Evolutionary conservation across 1,140 invertebrate genomes (phyloP), one percentile per base, ranked within the genome.

Genomic region (Drosophila subpulchrella): DNA sequence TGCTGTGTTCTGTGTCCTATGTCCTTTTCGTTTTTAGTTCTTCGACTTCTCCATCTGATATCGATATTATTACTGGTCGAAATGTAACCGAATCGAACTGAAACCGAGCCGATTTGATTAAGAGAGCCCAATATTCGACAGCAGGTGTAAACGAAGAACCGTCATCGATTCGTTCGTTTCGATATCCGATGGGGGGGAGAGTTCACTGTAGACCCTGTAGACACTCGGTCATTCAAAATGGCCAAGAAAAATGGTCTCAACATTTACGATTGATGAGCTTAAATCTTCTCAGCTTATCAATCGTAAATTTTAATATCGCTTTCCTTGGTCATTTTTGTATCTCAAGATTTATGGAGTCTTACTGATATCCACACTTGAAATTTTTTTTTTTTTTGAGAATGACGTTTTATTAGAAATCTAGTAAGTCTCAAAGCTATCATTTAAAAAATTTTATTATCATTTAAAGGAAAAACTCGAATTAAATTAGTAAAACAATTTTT

Each of bases 21-120:
- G 17, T 62, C 27, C 24, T 50, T 38, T 67, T 30, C 24, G 30
- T 38, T 47, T 38, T 17, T 12, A 3, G n/a, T 12, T 51, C 27
- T 70, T 39, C 48, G 34, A 34, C 41, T 66, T 55, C 20, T 57
- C 17, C 8, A 70, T 70, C 65, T 70, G 67, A 70, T 70, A 70
- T 44, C 51, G 41, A 70, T 71, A 56, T 71, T 71, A 56, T 41
- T 32, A 47, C 50, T 8, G 41, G 20, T 38, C 42, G 11, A 56
- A 39, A 70, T 48, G 42, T 20, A 13, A 38, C 51, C 12, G n/a
- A 42, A 3, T 24, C 47, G 15, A 20, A 8, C 30, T 8, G 27
- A 32, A 13, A 32, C 50, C 12, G 11, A 44, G 1, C 38, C 48
- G 15, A 20, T 42, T 32, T 48, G 12, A 15, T 34, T 36, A 44